phyloP scores from a whole-genome alignment of 2,797 vertebrate species.

The Sitta carolinensis region DNA sequence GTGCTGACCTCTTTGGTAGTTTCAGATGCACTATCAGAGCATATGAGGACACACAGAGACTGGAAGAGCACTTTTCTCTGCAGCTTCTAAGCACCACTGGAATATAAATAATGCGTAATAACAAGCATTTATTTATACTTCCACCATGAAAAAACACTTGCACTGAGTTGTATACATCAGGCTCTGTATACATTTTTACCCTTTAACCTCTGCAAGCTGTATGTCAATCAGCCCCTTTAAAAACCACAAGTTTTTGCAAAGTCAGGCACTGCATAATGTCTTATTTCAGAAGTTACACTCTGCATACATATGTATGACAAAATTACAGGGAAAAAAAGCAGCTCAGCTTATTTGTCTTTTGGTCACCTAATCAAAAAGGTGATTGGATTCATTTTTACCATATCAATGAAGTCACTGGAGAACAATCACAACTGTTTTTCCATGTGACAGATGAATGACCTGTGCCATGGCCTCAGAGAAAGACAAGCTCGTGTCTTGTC shows the following conservation, averaged over 20 bases:
- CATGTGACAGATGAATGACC: neutral
- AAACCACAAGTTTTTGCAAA: constrained; percentile 36
- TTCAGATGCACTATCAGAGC: neutral
- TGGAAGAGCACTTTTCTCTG: neutral
- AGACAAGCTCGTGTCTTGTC: neutral
- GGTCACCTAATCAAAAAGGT: constrained; percentile 48
- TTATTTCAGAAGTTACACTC: constrained; percentile 13
- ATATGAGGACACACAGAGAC: neutral
- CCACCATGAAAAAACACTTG: neutral
- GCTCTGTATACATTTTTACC: neutral
- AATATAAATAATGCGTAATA: neutral
- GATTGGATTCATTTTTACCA: neutral
- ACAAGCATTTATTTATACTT: constrained; percentile 16
- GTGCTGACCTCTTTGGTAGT: neutral
- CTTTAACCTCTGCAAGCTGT: constrained; percentile 22
- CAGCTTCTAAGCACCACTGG: neutral
- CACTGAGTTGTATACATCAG: neutral
- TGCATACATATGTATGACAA: constrained; percentile 52
- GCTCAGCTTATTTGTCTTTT: constrained; percentile 31
- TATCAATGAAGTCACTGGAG: neutral
- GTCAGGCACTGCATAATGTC: constrained; percentile 17
- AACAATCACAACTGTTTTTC: neutral
- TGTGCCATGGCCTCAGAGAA: neutral
- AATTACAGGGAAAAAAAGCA: neutral
- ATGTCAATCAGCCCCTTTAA: constrained; percentile 1